A percentile compares a stretch with the other conserved stretches of the same genome.
These are phyloP conservation scores for Apogon hyalosoma DNA, from an alignment of 2,797 vertebrate genomes.

Conservation along the genomic window DNA sequence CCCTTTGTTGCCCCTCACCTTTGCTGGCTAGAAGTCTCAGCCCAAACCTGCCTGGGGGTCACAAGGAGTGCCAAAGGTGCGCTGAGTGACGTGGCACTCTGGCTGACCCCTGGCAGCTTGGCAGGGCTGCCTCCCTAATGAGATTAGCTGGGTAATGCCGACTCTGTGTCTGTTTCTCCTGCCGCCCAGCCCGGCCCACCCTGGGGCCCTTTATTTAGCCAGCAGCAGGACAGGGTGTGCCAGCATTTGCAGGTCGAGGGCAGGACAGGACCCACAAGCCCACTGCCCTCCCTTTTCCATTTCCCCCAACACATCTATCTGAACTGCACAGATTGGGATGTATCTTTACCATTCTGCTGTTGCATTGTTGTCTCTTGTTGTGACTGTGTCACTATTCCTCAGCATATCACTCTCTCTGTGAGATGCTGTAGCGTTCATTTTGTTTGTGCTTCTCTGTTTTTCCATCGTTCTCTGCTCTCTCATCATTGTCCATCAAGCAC, in stretches of 20 bases:
- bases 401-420: constrained; percentile 9
- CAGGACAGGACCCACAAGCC: constrained; percentile 80
- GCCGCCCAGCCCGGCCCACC: constrained; percentile 77
- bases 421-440: constrained; percentile 5
- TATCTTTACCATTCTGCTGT: constrained; percentile 29
- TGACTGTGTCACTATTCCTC: constrained; percentile 24
- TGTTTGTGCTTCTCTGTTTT: constrained; percentile 16
- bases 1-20: constrained; percentile 41
- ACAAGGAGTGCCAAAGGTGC: constrained; percentile 82
- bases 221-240: constrained; percentile 81
- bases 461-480: constrained; percentile 24
- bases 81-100: constrained; percentile 88
- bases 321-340: constrained; percentile 39
- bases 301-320: constrained; percentile 44
- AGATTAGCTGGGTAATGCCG: constrained; percentile 88
- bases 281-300: constrained; percentile 49
- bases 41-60: constrained; percentile 74
- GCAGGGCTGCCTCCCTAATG: constrained; percentile 85
- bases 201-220: constrained; percentile 85
- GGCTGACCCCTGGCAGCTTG: constrained; percentile 86
- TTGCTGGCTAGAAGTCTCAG: constrained; percentile 59
- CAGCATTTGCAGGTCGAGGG: constrained; percentile 85
- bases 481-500: constrained; percentile 37
- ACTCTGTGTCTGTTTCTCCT: constrained; percentile 86
- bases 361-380: constrained; percentile 40